Percentiles rank a stretch among this genome's conserved stretches.
Conservation (phyloP, 2,888 invertebrate genomes). For the Sisyra terminalis region DNA sequence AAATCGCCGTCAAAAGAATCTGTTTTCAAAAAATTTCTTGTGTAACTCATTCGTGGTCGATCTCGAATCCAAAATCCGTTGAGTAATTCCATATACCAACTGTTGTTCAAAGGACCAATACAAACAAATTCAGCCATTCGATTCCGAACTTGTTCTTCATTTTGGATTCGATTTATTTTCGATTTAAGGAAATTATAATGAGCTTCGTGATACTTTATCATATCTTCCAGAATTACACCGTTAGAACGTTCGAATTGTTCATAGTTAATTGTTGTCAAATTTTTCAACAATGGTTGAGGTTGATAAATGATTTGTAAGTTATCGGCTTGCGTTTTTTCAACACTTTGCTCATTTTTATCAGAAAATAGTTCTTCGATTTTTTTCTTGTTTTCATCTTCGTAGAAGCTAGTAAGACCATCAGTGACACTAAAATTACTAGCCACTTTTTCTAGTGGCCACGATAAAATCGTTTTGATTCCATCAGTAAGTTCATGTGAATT, state of each 20-base stretch:
- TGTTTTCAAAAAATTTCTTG: background rate
- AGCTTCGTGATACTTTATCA: background rate
- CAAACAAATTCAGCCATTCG: constrained; percentile 2
- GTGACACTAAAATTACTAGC: background rate
- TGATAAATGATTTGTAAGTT: background rate
- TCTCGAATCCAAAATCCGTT: constrained; percentile 1
- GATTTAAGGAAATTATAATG: too few relatives aligned
- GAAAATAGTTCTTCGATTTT: background rate
- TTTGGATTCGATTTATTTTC: background rate
- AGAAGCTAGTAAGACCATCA: background rate
- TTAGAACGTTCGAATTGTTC: background rate
- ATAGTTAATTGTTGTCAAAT: background rate
- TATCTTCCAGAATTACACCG: background rate
- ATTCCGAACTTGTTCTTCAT: background rate
- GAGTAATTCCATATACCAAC: constrained; percentile 2
- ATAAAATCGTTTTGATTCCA: background rate
- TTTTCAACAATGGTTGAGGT: background rate
- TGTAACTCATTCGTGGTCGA: constrained; percentile 3
- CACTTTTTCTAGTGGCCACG: background rate
- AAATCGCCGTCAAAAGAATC: background rate
- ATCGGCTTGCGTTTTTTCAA: background rate
- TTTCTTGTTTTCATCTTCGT: background rate
- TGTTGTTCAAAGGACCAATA: constrained; percentile 3
- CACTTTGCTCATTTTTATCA: too few relatives aligned
- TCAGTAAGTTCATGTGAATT: background rate